Base-by-base conservation (phyloP, 2,113 vertebrate genomes). In the Ovis canadensis region DNA sequence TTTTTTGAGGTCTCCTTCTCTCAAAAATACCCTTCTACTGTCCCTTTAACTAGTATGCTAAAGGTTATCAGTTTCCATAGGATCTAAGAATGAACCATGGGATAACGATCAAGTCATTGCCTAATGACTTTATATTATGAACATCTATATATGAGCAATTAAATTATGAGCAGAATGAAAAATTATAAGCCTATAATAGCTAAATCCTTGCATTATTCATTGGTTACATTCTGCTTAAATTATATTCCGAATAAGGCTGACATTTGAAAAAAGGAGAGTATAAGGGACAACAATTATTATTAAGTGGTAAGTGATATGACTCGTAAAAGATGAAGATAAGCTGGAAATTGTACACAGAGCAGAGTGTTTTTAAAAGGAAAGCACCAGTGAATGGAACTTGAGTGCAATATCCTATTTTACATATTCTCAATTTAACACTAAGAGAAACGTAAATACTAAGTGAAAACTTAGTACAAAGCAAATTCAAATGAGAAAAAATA, bases 181-280 rank as follows among this genome's bases (percentile, higher is more conserved):
- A 95, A 82, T 57, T 85, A 45, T 64, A 82, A 83, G 80, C 33
- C 57, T 29, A 3, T 5, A 67, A 29, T 94, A 48, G 55, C 64
- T 86, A 77, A 88, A 93, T 93, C 81, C 10, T 93, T 54, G 64
- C 25, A 55, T 94, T 83, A 87, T 40, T 29, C 60, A 57, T 52
- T 94, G 77, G 36, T 94, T 87, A n/a, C 33, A 62, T 85, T 96
- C 43, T 89, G 82, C 36, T 90, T 93, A 92, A 84, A 43, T 62
- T 91, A 19, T 52, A 55, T 78, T 60, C 93, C 74, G 33, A 50
- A 64, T 91, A 74, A 94, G 54, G 50, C 36, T 89, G 57, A 86
- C 60, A 60, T 77, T 83, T 55, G 3, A 83, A 91, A 84, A 96
- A 60, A 48, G 25, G 54, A 45, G 7, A 21, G 89, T 82, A 29